phyloP scores from a whole-genome alignment of 2,888 invertebrate species.

The Timema podura region DNA sequence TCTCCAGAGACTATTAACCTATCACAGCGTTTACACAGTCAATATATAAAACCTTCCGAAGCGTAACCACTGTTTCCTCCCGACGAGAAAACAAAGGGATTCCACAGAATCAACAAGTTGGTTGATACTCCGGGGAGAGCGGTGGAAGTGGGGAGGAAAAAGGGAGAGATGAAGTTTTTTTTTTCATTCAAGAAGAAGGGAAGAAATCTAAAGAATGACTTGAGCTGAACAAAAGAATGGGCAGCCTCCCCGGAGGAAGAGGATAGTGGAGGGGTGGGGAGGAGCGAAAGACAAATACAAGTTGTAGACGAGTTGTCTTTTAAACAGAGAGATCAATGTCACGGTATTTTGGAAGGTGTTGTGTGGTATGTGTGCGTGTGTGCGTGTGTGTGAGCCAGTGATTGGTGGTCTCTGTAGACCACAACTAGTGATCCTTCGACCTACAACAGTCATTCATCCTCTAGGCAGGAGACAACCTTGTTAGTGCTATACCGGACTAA shows the following conservation, averaged over 20 bases:
- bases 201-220: background rate
- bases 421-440: no score
- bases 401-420: background rate
- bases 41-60: background rate
- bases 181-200: background rate
- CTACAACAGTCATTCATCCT: no score
- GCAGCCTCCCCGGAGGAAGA: background rate
- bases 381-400: background rate
- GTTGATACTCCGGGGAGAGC: background rate
- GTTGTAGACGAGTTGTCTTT: background rate
- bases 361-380: background rate
- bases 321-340: constrained; percentile 24
- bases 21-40: constrained; percentile 6
- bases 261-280: background rate
- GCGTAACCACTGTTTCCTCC: background rate
- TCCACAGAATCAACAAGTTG: constrained; percentile 1
- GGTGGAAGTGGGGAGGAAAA: constrained; percentile 2
- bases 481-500: no score
- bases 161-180: background rate
- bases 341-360: background rate
- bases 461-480: no score
- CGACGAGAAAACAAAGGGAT: background rate
- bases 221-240: no score
- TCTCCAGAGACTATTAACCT: background rate
- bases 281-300: background rate